These are phyloP conservation scores for Ciconia stormi DNA, from an alignment of 2,113 vertebrate species.

Conservation along the genomic window DNA sequence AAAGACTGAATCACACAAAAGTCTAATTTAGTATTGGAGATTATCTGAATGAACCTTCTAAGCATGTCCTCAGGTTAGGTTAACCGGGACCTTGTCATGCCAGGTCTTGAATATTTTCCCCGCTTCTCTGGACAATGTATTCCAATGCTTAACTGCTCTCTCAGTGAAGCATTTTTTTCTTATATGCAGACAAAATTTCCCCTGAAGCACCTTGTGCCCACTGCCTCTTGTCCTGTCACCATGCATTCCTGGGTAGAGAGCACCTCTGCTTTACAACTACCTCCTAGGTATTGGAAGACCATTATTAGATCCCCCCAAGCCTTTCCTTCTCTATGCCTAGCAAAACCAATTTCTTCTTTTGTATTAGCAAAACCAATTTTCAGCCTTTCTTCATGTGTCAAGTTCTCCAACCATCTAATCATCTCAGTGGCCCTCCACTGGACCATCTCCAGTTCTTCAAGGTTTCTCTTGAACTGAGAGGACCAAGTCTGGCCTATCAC, in stretches of 20 bases:
- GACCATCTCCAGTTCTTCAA: background rate
- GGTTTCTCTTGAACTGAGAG: background rate
- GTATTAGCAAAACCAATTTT: background rate
- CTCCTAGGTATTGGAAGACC: accelerated
- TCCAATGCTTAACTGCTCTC: background rate
- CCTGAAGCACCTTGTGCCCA: background rate
- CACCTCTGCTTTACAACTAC: background rate
- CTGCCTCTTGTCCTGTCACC: background rate
- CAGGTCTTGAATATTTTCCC: background rate
- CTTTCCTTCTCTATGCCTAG: background rate
- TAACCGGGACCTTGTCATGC: background rate
- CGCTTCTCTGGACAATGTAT: background rate
- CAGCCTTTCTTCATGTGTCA: background rate
- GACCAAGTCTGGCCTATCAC: background rate
- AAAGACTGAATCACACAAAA: background rate
- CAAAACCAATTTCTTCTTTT: background rate
- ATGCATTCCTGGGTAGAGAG: background rate
- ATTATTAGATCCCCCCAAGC: background rate
- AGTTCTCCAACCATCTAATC: background rate
- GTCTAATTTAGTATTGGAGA: background rate
- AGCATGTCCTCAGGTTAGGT: background rate
- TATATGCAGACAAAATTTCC: background rate
- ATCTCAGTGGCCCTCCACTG: accelerated
- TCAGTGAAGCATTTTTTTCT: background rate
- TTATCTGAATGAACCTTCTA: background rate